phyloP scores from a whole-genome alignment of 2,113 vertebrate genomes.

The Osmerus mordax region DNA sequence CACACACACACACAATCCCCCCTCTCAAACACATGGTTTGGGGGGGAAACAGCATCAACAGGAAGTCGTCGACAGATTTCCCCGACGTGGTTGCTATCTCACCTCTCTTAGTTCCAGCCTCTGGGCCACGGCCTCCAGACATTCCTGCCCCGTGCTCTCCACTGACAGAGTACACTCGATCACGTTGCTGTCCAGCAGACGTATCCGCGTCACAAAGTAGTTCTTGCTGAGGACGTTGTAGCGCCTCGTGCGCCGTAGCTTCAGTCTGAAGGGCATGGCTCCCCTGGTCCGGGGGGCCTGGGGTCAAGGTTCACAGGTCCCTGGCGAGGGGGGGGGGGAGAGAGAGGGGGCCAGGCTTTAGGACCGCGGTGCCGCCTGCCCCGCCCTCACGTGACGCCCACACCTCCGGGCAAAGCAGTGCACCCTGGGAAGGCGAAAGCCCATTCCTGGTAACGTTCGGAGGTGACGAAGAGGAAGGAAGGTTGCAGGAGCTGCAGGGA shows the following conservation, averaged over 20 bases:
- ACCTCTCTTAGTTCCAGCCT: constrained; percentile 94
- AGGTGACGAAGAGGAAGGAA: constrained; percentile 35
- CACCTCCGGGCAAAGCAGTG: constrained; percentile 64
- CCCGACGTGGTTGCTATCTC: constrained; percentile 33
- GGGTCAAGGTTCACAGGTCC: background rate
- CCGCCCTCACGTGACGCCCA: constrained; percentile 62
- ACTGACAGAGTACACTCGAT: constrained; percentile 94
- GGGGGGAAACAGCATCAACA: too few species aligned
- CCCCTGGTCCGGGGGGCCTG: constrained; percentile 9
- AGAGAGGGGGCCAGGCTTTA: constrained; percentile 41
- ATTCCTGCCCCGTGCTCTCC: constrained; percentile 95
- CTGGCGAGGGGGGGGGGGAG: constrained; percentile 15
- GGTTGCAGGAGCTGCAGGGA: constrained; percentile 39
- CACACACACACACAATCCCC: background rate
- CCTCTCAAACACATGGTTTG: too few species aligned
- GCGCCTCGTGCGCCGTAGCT: constrained; percentile 87
- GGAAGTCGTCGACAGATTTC: background rate
- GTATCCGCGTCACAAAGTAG: constrained; percentile 93
- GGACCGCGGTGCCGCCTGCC: constrained; percentile 43
- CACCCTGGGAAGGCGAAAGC: constrained; percentile 65
- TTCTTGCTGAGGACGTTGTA: constrained; percentile 98
- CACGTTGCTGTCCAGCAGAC: constrained; percentile 85
- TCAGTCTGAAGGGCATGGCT: constrained; percentile 94
- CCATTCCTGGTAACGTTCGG: constrained; percentile 70
- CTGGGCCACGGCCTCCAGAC: constrained; percentile 93